Base-by-base conservation (phyloP, 2,797 vertebrate genomes). In the Gobionotothen gibberifrons region DNA sequence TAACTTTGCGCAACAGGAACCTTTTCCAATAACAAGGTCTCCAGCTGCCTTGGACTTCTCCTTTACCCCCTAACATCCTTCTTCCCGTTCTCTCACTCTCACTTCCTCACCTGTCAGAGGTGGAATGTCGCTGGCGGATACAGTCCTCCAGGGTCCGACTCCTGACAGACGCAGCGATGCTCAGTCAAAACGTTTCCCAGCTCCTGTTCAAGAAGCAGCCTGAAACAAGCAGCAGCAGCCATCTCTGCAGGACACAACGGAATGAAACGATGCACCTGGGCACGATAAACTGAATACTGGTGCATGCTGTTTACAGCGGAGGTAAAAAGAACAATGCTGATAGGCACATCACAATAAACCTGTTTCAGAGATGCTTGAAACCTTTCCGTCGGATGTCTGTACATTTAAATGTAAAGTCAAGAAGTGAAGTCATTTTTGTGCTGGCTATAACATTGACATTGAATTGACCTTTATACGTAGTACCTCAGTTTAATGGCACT, bases 31-130 rank as follows among this genome's bases (percentile, higher is more conserved):
- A 86, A 91, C 87, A 65, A 86, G 66, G 89, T 92, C 86, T 92
- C 90, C 90, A 87, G 88, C 90, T 91, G 92, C 89, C 87, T 85
- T 77, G 86, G 91, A 93, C 85, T 78, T 78, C 78, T 88, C 66
- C 84, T 70, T 78, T 39, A 80, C 79, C 89, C 80, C 87, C 82
- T 56, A 72, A 87, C 87, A 91, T 92, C 88, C 88, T 85, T 90
- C 91, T 94, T 93, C 92, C 90, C 86, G 79, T 90, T 93, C 92
- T 93, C 90, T 92, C 92, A 88, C 92, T 93, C 87, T 91, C 86
- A 91, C 93, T 95, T 94, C 93, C 94, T 94, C 92, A 93, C 93
- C 94, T 94, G 94, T 93, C 93, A 94, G 88, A 87, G 85, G 90
- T 83, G 93, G 94, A 95, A 95, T 94, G 93, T 93, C 74, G 83